phyloP scores from a whole-genome alignment of 2,113 vertebrate genomes.

The Pseudonaja textilis region DNA sequence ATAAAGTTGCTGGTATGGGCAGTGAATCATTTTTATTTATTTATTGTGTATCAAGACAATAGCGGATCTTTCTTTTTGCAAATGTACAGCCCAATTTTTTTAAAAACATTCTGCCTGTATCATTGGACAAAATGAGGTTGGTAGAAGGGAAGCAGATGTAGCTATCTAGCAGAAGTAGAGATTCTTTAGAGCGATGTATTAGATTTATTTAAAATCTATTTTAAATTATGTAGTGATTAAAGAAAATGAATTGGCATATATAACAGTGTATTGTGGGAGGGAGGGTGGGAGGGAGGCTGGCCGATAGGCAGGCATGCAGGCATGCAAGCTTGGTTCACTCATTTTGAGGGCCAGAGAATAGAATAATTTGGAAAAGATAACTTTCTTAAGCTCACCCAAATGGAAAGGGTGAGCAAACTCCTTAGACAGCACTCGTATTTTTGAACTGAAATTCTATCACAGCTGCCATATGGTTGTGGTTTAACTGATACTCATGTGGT shows the following conservation, averaged over 20 bases:
- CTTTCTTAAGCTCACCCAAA: neutral
- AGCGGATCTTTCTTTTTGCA: neutral
- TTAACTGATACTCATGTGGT: neutral
- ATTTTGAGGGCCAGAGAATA: neutral
- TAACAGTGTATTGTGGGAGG: neutral
- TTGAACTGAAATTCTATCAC: neutral
- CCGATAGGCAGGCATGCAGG: neutral
- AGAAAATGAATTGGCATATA: neutral
- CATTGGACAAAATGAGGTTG: neutral
- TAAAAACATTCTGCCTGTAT: neutral
- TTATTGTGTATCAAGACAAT: neutral
- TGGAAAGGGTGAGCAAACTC: neutral
- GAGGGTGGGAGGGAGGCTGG: neutral
- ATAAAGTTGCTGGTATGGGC: neutral
- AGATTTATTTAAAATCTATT: neutral
- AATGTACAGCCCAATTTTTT: neutral
- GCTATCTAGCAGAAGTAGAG: neutral
- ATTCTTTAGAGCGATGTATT: neutral
- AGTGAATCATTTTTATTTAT: neutral
- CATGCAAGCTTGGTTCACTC: neutral
- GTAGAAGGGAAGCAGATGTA: neutral
- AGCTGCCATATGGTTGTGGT: neutral
- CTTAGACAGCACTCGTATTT: accelerated
- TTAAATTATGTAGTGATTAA: neutral
- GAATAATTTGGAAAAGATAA: neutral